Evolutionary conservation across 2,888 invertebrate genomes (phyloP), one percentile per base, ranked within the genome.

Genomic region (Nysson spinosus): DNA sequence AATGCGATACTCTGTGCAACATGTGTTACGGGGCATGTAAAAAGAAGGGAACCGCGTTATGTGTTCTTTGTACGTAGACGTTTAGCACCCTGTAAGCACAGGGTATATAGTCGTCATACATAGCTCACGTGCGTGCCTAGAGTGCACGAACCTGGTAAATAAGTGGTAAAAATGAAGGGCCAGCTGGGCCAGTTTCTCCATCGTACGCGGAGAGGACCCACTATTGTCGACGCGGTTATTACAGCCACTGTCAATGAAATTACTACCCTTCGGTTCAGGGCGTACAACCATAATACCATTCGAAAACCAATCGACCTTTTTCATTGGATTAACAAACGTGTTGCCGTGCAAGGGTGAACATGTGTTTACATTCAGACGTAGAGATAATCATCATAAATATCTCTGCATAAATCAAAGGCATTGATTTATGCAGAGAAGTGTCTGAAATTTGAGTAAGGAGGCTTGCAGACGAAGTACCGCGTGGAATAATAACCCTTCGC

Each of bases 1-100:
- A 71, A 71, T 71, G 19, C 72, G 35, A 32, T 49, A 58, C 62
- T 56, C 67, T 49, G n/a, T 39, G 71, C 72, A 71, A 71, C 71
- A 71, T 71, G 71, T 71, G 71, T 72, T 71, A 62, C 71, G 55
- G 37, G 54, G 42, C 50, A 40, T 19, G 52, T 34, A 65, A 50
- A 65, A 28, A 40, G 50, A 52, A 46, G 43, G 34, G 34, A 12
- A 43, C 17, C 24, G 24, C n/a, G 20, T 7, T 17, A 30, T 28
- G 16, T 24, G 32, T n/a, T 37, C 24, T 28, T 20, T 28, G 16
- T 24, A 9, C 14, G 26, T 20, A 17, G 14, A n/a, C 17, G 35
- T n/a, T n/a, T 35, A n/a, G 16, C 26, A 5, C 6, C 22, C 6
- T 7, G 12, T 11, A 1, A 14, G 9, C 19, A 43, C 12, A n/a